Evolutionary conservation across 2,797 vertebrate genomes (phyloP), one percentile per base, ranked within the genome.

Genomic region (Danio tinwini): DNA sequence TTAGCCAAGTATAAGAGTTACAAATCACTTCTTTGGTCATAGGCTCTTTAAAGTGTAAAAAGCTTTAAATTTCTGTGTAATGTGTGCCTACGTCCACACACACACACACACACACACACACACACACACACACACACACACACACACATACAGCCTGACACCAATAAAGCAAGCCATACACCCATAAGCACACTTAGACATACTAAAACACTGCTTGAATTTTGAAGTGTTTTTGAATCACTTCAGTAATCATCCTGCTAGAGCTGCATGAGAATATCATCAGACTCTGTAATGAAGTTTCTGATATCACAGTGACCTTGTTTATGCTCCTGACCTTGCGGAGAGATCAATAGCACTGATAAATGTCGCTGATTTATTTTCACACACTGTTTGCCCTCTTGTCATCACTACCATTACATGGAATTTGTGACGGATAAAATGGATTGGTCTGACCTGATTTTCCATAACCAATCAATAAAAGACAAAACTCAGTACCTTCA

Each of bases 1-100:
- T 72, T 78, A 63, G 29, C 70, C 45, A 71, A 52, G 16, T 64
- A 64, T 53, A 84, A 76, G 71, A 67, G 76, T 71, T 69, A 81
- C 65, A 81, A 76, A 84, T 82, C 55, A 71, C 63, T 82, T 79
- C 74, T 84, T 84, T 81, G 63, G 67, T 81, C 47, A 82, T 68
- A 47, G 76, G 69, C 59, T 42, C 71, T 79, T 68, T 55, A 75
- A 70, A 39, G 71, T 8, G 16, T 78, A 84, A 76, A 76, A 71
- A 82, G 83, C 19, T 78, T 75, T 81, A 70, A 82, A 79, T 52
- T 29, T 11, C 6, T 8, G 40, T 19, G 42, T 70, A 74, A 70
- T 77, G 47, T 29, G 9, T 37, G 17, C 40, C 62, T 3, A 29
- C 29, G 3, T 29, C 29, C 8, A 14, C 11, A 45, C 21, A 10